phyloP scores from a whole-genome alignment of 2,797 vertebrate genomes.

The Pagetopsis macropterus region DNA sequence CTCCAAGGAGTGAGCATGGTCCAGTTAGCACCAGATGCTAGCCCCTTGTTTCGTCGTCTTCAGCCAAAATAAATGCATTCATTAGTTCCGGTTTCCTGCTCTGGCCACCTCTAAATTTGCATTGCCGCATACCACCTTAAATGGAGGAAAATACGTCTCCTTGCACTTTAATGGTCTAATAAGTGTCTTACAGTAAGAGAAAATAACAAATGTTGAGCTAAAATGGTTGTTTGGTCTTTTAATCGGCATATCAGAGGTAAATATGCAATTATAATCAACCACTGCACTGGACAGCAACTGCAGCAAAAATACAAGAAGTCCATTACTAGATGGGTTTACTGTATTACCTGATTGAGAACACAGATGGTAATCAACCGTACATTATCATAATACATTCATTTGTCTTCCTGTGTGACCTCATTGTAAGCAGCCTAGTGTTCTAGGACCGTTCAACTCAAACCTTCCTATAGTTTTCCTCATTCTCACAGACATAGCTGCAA shows the following conservation, averaged over 20 bases:
- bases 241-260: neutral
- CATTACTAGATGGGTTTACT: too few relatives aligned
- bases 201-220: neutral
- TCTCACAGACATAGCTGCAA: constrained; percentile 88
- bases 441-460: constrained; percentile 90
- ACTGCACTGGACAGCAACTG: neutral
- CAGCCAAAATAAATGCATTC: constrained; percentile 70
- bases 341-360: neutral
- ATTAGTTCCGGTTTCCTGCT: constrained; percentile 72
- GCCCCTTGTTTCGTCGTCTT: constrained; percentile 75
- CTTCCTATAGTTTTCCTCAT: constrained; percentile 90
- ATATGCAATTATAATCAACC: constrained; percentile 15
- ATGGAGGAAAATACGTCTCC: constrained; percentile 16
- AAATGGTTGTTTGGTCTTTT: neutral
- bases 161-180: neutral
- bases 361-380: neutral
- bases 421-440: constrained; percentile 92
- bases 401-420: constrained; percentile 88
- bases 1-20: constrained; percentile 83
- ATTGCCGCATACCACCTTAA: constrained; percentile 17
- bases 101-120: constrained; percentile 58
- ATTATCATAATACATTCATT: constrained; percentile 10
- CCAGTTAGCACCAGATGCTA: constrained; percentile 86
- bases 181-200: neutral
- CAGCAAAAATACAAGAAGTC: too few relatives aligned